phyloP scores from a whole-genome alignment of 2,888 invertebrate species.

The Polyommatus icarus region DNA sequence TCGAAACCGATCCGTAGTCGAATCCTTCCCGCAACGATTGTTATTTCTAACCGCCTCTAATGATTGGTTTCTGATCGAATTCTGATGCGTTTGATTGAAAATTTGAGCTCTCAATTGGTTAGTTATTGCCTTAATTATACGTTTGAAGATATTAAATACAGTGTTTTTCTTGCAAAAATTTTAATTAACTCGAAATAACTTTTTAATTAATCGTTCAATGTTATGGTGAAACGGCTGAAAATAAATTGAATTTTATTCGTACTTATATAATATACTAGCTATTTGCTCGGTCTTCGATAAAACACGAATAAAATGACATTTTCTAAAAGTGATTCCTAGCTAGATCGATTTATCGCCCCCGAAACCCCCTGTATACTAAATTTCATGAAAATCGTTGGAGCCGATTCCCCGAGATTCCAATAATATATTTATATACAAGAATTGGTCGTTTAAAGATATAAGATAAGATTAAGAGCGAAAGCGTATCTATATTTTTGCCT shows the following conservation, averaged over 20 bases:
- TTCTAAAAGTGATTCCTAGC: too few relatives aligned
- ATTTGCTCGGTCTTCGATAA: too few relatives aligned
- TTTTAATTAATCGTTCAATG: not conserved
- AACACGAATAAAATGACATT: too few relatives aligned
- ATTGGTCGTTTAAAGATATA: too few relatives aligned
- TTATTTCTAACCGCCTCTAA: conserved; percentile 14
- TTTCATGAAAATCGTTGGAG: too few relatives aligned
- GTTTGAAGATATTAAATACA: not conserved
- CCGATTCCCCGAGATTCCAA: too few relatives aligned
- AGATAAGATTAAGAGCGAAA: not conserved
- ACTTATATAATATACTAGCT: not conserved
- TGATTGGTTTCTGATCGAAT: conserved; percentile 26
- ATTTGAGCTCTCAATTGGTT: not conserved
- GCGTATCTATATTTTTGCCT: not conserved
- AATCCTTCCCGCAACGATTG: not conserved
- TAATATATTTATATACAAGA: too few relatives aligned
- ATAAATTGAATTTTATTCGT: not conserved
- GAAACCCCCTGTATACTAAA: too few relatives aligned
- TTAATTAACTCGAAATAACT: not conserved
- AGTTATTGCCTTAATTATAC: not conserved
- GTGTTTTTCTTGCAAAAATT: not conserved
- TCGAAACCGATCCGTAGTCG: conserved; percentile 7
- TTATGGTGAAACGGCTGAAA: not conserved
- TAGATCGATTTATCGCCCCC: too few relatives aligned
- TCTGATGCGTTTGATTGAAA: conserved; percentile 5